Evolutionary conservation across 64 coral and sea anemone genomes (phyloP).

Genomic region (Hydrozoanthus tunicans): DNA sequence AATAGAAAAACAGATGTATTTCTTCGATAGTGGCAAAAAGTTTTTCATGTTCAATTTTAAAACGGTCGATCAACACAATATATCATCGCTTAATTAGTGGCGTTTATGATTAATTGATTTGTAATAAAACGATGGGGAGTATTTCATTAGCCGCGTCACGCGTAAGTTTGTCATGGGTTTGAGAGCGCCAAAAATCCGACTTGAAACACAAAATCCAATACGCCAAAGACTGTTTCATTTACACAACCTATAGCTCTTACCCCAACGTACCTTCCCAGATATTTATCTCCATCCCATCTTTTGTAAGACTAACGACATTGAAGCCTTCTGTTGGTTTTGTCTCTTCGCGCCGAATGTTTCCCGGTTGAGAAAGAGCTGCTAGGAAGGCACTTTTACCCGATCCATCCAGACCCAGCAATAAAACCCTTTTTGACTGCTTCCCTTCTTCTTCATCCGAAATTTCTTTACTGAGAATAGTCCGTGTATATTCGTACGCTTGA

Average conservation of each 20-base stretch:
- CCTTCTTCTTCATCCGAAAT: slow-evolving; percentile 41
- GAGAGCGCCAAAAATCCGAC: no score
- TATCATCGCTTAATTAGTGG: no score
- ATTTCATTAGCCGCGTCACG: no score
- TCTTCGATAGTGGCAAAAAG: no score
- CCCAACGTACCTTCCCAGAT: slow-evolving; percentile 87
- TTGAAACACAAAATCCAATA: no score
- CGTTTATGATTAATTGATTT: no score
- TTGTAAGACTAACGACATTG: slow-evolving; percentile 87
- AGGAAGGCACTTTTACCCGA: slow-evolving; percentile 88
- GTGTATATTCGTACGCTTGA: slow-evolving; percentile 19
- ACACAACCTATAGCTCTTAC: neutral
- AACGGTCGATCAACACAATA: no score
- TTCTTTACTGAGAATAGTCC: neutral
- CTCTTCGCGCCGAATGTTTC: slow-evolving; percentile 43
- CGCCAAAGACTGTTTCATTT: neutral
- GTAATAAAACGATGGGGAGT: no score
- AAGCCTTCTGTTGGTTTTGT: slow-evolving; percentile 88
- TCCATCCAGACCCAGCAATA: slow-evolving; percentile 80
- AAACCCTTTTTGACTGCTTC: slow-evolving; percentile 69
- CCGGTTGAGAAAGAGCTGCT: slow-evolving; percentile 80
- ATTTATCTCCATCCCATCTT: slow-evolving; percentile 78
- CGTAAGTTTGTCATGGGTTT: no score
- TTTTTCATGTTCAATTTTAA: no score
- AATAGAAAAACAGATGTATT: no score